Evolutionary conservation across 2,113 vertebrate genomes (phyloP).

Genomic region (Gadus chalcogrammus): DNA sequence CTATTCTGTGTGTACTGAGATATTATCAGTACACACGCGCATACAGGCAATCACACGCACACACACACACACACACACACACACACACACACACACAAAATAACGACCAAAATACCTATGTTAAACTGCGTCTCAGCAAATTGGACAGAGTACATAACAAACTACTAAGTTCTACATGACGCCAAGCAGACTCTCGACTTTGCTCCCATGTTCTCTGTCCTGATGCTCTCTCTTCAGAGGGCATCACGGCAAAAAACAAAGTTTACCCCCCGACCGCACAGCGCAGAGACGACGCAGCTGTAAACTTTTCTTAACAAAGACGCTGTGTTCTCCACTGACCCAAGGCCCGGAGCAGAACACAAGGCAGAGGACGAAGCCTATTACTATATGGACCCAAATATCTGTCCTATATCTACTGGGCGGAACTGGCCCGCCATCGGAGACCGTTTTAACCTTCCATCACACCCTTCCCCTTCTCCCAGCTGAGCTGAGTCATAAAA

Average conservation of each 20-base stretch:
- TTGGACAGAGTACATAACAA: conserved; percentile 58
- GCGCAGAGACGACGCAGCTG: conserved; percentile 43
- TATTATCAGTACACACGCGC: conserved; percentile 9
- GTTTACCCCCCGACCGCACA: conserved; percentile 32
- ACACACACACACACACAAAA: conserved; percentile 31
- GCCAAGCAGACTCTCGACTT: conserved; percentile 29
- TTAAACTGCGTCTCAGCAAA: conserved; percentile 63
- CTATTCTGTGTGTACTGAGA: neutral
- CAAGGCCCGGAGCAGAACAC: conserved; percentile 63
- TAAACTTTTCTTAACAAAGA: conserved; percentile 63
- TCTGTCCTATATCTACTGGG: conserved; percentile 64
- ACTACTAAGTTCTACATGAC: conserved; percentile 63
- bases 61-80: conserved; percentile 28
- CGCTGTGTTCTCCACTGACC: conserved; percentile 64
- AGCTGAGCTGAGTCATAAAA: conserved; percentile 56
- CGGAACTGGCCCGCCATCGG: conserved; percentile 49
- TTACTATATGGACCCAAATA: conserved; percentile 58
- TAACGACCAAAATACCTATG: conserved; percentile 49
- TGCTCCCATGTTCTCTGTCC: conserved; percentile 19
- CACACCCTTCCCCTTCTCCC: conserved; percentile 57
- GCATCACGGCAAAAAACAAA: conserved; percentile 37
- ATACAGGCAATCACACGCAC: conserved; percentile 9
- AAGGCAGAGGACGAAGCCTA: conserved; percentile 50
- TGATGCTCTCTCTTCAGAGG: conserved; percentile 28
- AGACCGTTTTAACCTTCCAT: conserved; percentile 63